These are phyloP conservation scores for Drepanosiphum platanoidis DNA, from an alignment of 2,888 invertebrate genomes.

Conservation along the genomic window DNA sequence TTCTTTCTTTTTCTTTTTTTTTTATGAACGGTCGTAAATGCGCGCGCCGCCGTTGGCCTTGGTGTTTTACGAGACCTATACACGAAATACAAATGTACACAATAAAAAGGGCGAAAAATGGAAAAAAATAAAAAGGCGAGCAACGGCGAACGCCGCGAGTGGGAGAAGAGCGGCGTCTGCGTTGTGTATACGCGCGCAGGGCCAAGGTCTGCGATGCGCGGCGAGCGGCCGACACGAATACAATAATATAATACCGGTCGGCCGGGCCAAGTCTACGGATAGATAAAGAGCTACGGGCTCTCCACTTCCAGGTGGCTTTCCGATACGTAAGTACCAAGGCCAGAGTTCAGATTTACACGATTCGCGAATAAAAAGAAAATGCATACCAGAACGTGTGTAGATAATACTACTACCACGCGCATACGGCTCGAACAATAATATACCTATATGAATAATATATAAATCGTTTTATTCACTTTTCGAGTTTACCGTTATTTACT, in stretches of 20 bases:
- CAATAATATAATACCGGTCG: no score
- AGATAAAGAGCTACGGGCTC: neutral
- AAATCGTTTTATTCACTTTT: constrained; percentile 11
- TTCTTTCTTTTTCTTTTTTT: constrained; percentile 27
- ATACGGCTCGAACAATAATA: neutral
- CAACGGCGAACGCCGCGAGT: neutral
- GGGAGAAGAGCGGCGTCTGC: neutral
- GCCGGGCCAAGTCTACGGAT: neutral
- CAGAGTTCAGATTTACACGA: neutral
- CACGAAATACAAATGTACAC: constrained; percentile 20
- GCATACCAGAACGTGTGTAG: neutral
- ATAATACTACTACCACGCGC: neutral
- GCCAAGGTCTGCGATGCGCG: neutral
- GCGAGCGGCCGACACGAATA: neutral
- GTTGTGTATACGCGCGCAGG: neutral
- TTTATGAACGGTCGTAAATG: constrained; percentile 41
- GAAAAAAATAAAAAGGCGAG: neutral
- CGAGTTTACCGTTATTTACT: constrained; percentile 12
- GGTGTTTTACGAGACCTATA: constrained; percentile 40
- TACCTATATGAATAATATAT: neutral
- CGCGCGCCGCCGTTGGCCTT: neutral
- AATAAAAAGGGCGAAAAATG: constrained; percentile 37
- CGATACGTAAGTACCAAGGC: neutral
- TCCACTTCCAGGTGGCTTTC: neutral
- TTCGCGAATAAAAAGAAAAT: neutral